phyloP scores from a whole-genome alignment of 92 coral and sea anemone species.

The Hydrozoanthus gracilis region DNA sequence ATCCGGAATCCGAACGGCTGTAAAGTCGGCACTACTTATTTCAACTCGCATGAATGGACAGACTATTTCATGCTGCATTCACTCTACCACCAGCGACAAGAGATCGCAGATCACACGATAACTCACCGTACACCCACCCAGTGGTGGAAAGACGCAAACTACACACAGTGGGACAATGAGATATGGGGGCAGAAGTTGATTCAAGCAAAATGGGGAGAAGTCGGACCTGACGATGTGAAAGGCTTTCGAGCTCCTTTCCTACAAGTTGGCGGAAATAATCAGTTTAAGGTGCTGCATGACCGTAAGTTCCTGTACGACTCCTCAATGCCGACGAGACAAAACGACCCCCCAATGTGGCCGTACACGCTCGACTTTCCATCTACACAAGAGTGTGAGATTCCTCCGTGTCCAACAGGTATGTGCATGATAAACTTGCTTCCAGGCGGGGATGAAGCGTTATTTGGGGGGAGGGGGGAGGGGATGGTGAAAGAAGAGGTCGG shows the following conservation, averaged over 20 bases:
- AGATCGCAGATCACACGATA: slow-evolving; percentile 91
- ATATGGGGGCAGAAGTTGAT: slow-evolving; percentile 87
- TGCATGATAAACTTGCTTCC: not conserved
- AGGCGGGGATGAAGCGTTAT: no score
- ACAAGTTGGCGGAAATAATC: slow-evolving; percentile 87
- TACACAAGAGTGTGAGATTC: slow-evolving; percentile 84
- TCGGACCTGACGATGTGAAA: slow-evolving; percentile 72
- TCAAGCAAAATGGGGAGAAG: slow-evolving; percentile 75
- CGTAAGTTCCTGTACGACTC: slow-evolving; percentile 88
- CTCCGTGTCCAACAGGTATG: slow-evolving; percentile 94
- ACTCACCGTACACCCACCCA: slow-evolving; percentile 74
- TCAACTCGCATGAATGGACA: slow-evolving; percentile 90
- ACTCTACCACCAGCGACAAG: slow-evolving; percentile 87
- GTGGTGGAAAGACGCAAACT: slow-evolving; percentile 92
- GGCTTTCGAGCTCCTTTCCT: slow-evolving; percentile 94
- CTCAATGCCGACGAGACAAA: slow-evolving; percentile 80
- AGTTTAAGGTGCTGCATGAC: slow-evolving; percentile 84
- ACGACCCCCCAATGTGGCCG: slow-evolving; percentile 91
- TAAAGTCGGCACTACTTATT: slow-evolving; percentile 77
- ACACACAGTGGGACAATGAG: slow-evolving; percentile 78
- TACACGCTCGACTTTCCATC: slow-evolving; percentile 84
- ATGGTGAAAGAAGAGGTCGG: no score
- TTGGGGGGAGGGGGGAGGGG: not conserved
- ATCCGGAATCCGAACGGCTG: slow-evolving; percentile 88
- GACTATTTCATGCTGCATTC: slow-evolving; percentile 79